Evolutionary conservation across 2,113 vertebrate genomes (phyloP).

Genomic region (Gambusia affinis): DNA sequence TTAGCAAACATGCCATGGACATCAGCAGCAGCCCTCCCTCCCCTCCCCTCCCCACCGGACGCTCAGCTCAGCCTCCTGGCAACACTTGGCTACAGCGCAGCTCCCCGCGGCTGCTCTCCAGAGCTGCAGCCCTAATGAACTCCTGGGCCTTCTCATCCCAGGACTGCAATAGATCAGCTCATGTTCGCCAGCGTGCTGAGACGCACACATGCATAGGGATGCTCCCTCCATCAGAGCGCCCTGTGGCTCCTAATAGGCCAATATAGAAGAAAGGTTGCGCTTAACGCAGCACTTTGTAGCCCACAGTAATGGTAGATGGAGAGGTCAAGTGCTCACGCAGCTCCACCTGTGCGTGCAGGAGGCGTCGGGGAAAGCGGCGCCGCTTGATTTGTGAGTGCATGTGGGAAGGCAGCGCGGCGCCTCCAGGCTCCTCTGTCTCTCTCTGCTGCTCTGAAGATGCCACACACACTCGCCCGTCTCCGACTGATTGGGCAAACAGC

Average conservation of each 20-base stretch:
- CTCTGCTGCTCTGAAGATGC: conserved; percentile 62
- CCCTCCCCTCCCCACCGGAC: conserved; percentile 65
- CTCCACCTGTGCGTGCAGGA: conserved; percentile 48
- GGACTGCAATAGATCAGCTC: conserved; percentile 60
- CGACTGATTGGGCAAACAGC: conserved; percentile 69
- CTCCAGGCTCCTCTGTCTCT: conserved; percentile 51
- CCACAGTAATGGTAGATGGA: conserved; percentile 52
- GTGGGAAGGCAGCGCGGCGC: conserved; percentile 60
- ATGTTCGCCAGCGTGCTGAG: conserved; percentile 45
- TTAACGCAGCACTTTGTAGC: conserved; percentile 57
- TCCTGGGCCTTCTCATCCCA: conserved; percentile 69
- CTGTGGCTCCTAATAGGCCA: conserved; percentile 72
- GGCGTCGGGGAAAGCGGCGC: conserved; percentile 44
- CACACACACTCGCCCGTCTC: conserved; percentile 67
- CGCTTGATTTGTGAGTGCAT: conserved; percentile 62
- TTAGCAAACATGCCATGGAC: conserved; percentile 81
- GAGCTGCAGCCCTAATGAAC: conserved; percentile 78
- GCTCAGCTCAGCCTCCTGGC: conserved; percentile 75
- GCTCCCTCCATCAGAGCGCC: conserved; percentile 51
- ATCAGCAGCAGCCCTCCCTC: conserved; percentile 71
- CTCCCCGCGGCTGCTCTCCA: conserved; percentile 76
- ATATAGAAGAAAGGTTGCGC: conserved; percentile 70
- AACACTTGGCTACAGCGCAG: conserved; percentile 66
- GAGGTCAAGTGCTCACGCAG: conserved; percentile 51
- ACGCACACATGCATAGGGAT: conserved; percentile 54